Conservation (phyloP, 2,888 invertebrate genomes). For the Hofmannophila pseudospretella region DNA sequence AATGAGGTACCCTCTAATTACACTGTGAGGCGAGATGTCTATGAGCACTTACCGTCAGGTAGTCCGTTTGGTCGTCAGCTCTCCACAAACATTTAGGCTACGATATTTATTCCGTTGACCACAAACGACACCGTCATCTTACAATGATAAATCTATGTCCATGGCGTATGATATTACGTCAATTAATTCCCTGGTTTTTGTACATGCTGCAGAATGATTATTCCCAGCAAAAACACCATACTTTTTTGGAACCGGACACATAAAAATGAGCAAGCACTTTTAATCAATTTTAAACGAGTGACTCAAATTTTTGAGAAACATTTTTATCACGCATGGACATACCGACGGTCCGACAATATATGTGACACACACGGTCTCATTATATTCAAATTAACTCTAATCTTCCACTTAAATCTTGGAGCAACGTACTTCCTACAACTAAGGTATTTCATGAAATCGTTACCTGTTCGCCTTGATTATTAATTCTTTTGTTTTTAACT, state of each 20-base stretch:
- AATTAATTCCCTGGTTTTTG: too few species aligned
- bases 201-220: too few species aligned
- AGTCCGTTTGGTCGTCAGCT: too few species aligned
- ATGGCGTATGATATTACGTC: too few species aligned
- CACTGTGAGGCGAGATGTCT: too few species aligned
- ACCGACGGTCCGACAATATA: constrained; percentile 7
- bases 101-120: too few species aligned
- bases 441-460: constrained; percentile 32
- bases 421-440: constrained; percentile 62
- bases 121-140: too few species aligned
- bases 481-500: constrained; percentile 52
- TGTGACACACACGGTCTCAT: constrained; percentile 52
- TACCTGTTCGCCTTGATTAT: constrained; percentile 39
- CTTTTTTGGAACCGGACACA: constrained; percentile 3
- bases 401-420: constrained; percentile 48
- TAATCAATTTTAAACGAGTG: constrained; percentile 2
- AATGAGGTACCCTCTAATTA: too few species aligned
- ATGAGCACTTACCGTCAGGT: too few species aligned
- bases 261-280: constrained; percentile 3
- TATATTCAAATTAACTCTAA: constrained; percentile 69
- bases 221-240: too few species aligned
- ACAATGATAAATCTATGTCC: too few species aligned
- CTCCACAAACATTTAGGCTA: too few species aligned
- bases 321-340: constrained; percentile 8
- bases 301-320: constrained; percentile 4